Percentiles rank a stretch among this genome's conserved stretches.
phyloP scores from a whole-genome alignment of 1,140 invertebrate species.

The Drosophila repleta region DNA sequence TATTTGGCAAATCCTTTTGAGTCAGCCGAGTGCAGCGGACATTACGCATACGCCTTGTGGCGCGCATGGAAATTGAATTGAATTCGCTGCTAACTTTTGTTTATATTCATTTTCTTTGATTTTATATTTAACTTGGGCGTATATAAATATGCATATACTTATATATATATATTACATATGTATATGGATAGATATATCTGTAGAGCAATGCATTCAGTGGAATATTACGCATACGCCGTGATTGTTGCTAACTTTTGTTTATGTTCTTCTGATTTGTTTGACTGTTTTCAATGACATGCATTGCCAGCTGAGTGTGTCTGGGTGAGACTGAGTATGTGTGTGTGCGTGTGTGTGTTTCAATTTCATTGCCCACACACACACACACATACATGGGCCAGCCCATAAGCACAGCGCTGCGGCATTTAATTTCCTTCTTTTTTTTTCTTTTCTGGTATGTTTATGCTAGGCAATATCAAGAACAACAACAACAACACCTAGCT shows the following conservation, averaged over 20 bases:
- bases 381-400: constrained; percentile 13
- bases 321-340: no score
- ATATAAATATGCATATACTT: no score
- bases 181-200: no score
- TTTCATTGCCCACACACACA: background rate
- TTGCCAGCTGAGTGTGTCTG: constrained; percentile 7
- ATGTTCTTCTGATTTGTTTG: constrained; percentile 9
- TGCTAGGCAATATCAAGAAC: constrained; percentile 58
- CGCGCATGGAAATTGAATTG: background rate
- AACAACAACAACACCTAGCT: constrained; percentile 29
- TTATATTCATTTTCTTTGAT: no score
- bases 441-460: constrained; percentile 52
- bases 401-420: constrained; percentile 37
- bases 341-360: background rate
- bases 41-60: background rate
- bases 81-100: background rate
- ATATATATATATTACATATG: no score
- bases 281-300: constrained; percentile 49
- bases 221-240: constrained; percentile 28
- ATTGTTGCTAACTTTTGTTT: constrained; percentile 2
- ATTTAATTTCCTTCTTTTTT: constrained; percentile 47
- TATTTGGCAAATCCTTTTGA: no score
- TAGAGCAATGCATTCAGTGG: no score
- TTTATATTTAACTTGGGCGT: no score
- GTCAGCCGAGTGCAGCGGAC: no score